Percentiles rank a stretch among this genome's conserved stretches.
phyloP scores from a whole-genome alignment of 2,888 invertebrate genomes.

The Nemapogon koenigi region DNA sequence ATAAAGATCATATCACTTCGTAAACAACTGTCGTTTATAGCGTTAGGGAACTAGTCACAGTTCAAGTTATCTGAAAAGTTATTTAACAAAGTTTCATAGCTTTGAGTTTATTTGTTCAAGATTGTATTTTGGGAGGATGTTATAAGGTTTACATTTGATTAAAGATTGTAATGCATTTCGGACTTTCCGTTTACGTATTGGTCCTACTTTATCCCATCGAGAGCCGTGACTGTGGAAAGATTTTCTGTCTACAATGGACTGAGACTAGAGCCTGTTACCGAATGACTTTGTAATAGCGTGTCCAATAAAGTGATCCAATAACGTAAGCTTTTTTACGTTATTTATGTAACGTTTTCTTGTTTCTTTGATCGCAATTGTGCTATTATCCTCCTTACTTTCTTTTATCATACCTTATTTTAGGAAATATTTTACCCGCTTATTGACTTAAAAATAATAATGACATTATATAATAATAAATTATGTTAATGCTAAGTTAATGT shows the following conservation, averaged over 20 bases:
- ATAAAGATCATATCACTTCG: conserved; percentile 61
- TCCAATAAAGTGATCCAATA: conserved; percentile 36
- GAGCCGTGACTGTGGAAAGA: conserved; percentile 65
- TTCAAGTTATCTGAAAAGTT: conserved; percentile 67
- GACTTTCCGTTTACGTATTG: conserved; percentile 33
- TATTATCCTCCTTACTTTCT: too few relatives aligned
- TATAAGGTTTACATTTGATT: conserved; percentile 49
- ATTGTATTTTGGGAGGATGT: conserved; percentile 39
- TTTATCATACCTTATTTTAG: too few relatives aligned
- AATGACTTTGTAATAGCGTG: conserved; percentile 60
- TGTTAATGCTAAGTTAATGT: too few relatives aligned
- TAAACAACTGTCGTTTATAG: conserved; percentile 55
- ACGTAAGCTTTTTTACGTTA: conserved; percentile 41
- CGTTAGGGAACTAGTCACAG: conserved; percentile 59
- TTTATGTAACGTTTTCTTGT: conserved; percentile 37
- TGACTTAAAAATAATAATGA: too few relatives aligned
- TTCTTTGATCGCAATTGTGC: too few relatives aligned
- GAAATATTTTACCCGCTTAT: too few relatives aligned
- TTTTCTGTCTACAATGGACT: conserved; percentile 62
- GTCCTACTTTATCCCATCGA: conserved; percentile 61
- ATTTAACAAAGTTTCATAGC: conserved; percentile 67
- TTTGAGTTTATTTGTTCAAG: conserved; percentile 46
- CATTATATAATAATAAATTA: too few relatives aligned
- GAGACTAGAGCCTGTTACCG: conserved; percentile 50
- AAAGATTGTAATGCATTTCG: conserved; percentile 27